Base-by-base conservation (phyloP, 1,140 invertebrate genomes). In the Diorhabda elongata region DNA sequence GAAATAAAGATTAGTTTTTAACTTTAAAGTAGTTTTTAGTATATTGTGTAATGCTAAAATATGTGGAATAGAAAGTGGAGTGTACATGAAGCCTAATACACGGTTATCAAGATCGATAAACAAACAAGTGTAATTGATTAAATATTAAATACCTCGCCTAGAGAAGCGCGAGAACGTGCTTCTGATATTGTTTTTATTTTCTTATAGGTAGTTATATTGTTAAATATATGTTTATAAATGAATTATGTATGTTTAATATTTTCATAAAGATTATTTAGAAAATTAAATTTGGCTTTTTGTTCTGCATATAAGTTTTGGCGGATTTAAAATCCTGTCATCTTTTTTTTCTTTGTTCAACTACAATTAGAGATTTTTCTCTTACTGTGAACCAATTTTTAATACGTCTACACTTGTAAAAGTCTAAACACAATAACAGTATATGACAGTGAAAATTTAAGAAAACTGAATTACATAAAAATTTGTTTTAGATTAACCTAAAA, bases 401-500 rank as follows among this genome's bases (percentile, higher is more conserved):
- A 26, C 26, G 0, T 26, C 26, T 26, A 26, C 26, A 26, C 26
- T 26, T 26, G 26, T 26, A 26, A 26, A 26, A 26, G 26, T 26
- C 26, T 26, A 26, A 26, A 26, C 26, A 26, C 26, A 26, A 26
- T 26, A 26, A 26, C 26, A 26, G 26, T 26, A 26, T 26, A 26
- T 26, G 26, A 26, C 26, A 26, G 26, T 26, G 26, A 26, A 26
- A 7, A n/a, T 58, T 58, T 26, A 58, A 58, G n/a, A 58, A 58
- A 58, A 7, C 6, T 58, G 57, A 58, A 7, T 58, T 58, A 58
- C 42, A 26, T 8, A 41, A 5, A 61, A 61, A 61, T 61, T 42
- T 58, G 57, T 64, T 69, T 69, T 57, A 57, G 61, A 52, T 68
- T 45, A 45, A 9, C 45, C 41, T 52, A 77, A 64, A 66, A 80